Base-by-base conservation (phyloP, 2,797 vertebrate genomes). In the Saxicola maurus region DNA sequence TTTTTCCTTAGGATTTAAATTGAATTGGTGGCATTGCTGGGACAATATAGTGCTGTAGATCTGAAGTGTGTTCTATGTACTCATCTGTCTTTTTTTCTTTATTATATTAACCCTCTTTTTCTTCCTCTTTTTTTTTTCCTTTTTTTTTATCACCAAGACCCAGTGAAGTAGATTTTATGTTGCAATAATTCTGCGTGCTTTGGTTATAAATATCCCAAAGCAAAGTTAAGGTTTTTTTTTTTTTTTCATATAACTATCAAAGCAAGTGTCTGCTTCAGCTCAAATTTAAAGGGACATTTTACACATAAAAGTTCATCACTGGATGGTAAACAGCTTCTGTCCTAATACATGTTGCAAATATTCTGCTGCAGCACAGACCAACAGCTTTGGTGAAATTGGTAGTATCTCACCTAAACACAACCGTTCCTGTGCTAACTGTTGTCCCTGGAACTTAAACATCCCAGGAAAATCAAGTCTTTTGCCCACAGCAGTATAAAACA, bases 191-290 rank as follows among this genome's bases (percentile, higher is more conserved):
- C 92, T 77, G 67, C 30, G 40, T 93, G 90, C 88, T 96, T 96
- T 94, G 82, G 74, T 94, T 96, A 94, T 94, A 96, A 96, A 96
- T 95, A 94, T 91, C 95, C 90, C 3, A 77, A 90, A 93, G 95
- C 90, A 95, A 95, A 95, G 91, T 88, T 87, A 90, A 94, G 83
- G 78, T 31, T 90, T 88, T 96, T 20, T 42, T 17, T 17, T 40
- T 43, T 43, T 46, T 96, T 96, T 92, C 94, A 93, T 89, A 82
- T 40, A 85, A 94, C 89, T 95, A 95, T 92, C 95, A 95, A 96
- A 95, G 95, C 93, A 94, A 95, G 45, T 76, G 95, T 96, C 21
- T 43, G 77, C 77, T 94, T 93, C 76, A 91, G 66, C 82, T 77
- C 75, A 87, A 92, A 95, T 82, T 68, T 72, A 79, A 90, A 93